A percentile compares a stretch with the other conserved stretches of the same genome.
These are phyloP conservation scores for Sebastes minor DNA, from an alignment of 2,797 vertebrate genomes.

Conservation along the genomic window DNA sequence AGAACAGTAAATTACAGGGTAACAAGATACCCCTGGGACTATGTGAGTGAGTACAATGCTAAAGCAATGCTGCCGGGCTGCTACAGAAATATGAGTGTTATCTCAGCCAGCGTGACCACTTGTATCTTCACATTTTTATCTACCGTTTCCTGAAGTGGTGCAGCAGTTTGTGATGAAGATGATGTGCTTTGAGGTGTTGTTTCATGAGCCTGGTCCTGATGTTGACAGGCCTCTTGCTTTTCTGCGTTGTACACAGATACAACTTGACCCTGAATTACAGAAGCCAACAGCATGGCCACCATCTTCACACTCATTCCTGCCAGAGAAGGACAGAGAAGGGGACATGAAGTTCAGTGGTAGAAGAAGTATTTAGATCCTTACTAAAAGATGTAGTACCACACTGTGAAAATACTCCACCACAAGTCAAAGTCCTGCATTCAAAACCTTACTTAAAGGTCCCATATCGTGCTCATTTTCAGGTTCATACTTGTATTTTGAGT, in stretches of 20 bases:
- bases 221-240: slow-evolving; percentile 66
- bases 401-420: background rate
- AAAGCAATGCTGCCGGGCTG: slow-evolving; percentile 50
- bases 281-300: slow-evolving; percentile 77
- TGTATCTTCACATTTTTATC: background rate
- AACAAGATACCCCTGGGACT: slow-evolving; percentile 76
- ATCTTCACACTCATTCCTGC: slow-evolving; percentile 84
- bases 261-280: slow-evolving; percentile 82
- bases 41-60: slow-evolving; percentile 17
- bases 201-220: slow-evolving; percentile 38
- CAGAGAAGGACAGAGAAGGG: background rate
- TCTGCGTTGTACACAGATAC: slow-evolving; percentile 78
- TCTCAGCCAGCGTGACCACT: background rate
- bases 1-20: slow-evolving; percentile 50
- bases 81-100: background rate
- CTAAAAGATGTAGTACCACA: background rate
- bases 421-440: background rate
- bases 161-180: slow-evolving; percentile 22
- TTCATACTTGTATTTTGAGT: too few relatives aligned
- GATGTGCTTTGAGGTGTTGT: slow-evolving; percentile 35
- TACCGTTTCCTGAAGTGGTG: slow-evolving; percentile 69
- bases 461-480: too few relatives aligned
- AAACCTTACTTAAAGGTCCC: background rate
- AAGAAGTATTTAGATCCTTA: background rate
- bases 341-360: background rate